A percentile compares a stretch with the other conserved stretches of the same genome.
Conservation (phyloP, 2,888 invertebrate genomes). For the Phytoseiulus persimilis region DNA sequence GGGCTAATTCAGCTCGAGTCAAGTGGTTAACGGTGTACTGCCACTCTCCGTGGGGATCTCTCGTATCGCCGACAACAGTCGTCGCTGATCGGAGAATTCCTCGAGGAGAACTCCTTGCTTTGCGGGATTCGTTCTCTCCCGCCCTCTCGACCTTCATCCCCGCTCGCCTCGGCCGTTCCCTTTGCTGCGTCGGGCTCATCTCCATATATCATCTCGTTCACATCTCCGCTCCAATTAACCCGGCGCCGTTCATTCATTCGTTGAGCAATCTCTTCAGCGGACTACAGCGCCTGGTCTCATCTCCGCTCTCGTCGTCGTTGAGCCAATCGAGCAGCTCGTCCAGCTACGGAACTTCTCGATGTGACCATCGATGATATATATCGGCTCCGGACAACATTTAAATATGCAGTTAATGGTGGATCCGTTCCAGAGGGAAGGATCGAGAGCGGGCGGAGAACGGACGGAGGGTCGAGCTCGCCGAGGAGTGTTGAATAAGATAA, state of each 20-base stretch:
- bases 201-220: not conserved
- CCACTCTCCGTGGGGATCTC: not conserved
- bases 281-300: not conserved
- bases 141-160: not conserved
- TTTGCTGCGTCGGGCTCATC: not conserved
- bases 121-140: not conserved
- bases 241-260: not conserved
- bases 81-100: not conserved
- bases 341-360: not conserved
- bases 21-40: not conserved
- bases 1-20: not conserved
- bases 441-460: not conserved
- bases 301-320: no score
- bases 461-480: not conserved
- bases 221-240: not conserved
- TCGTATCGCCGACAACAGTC: not conserved
- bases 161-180: not conserved
- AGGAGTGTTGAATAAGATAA: not conserved
- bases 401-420: constrained; percentile 36
- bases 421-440: not conserved
- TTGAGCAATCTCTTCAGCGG: not conserved
- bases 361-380: constrained; percentile 34
- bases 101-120: not conserved
- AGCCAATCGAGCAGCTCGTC: not conserved
- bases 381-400: constrained; percentile 35